phyloP scores from a whole-genome alignment of 2,888 invertebrate genomes.

The Tyria jacobaeae region DNA sequence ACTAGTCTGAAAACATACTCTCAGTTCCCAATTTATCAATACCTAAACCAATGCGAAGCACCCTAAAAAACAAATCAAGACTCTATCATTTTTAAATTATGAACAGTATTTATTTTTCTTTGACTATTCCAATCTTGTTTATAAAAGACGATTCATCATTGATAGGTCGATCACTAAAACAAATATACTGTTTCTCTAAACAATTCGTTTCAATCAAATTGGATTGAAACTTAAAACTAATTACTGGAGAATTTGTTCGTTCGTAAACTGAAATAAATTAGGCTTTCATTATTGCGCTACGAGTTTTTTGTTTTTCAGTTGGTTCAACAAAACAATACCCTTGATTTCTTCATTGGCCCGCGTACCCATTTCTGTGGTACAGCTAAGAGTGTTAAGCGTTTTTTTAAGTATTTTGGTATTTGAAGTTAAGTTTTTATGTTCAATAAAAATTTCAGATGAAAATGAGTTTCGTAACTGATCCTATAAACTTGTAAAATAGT shows the following conservation, averaged over 20 bases:
- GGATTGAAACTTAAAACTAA: conserved; percentile 43
- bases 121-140: conserved; percentile 3
- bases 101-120: neutral
- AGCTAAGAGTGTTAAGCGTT: conserved; percentile 10
- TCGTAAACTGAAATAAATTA: conserved; percentile 44
- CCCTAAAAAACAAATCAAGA: neutral
- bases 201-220: conserved; percentile 40
- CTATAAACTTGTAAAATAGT: too few species aligned
- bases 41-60: too few species aligned
- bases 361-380: conserved; percentile 23
- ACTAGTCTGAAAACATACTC: too few species aligned
- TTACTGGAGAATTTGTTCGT: conserved; percentile 38
- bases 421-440: too few species aligned
- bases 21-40: neutral
- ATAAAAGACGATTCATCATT: conserved; percentile 9
- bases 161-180: conserved; percentile 18
- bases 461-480: too few species aligned
- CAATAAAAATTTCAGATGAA: too few species aligned
- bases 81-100: neutral
- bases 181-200: conserved; percentile 18
- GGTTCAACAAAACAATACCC: conserved; percentile 31
- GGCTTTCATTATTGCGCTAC: conserved; percentile 33
- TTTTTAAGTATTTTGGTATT: neutral
- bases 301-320: conserved; percentile 29
- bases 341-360: conserved; percentile 47